Evolutionary conservation across 2,797 vertebrate genomes (phyloP).

Genomic region (Brachymystax lenok): DNA sequence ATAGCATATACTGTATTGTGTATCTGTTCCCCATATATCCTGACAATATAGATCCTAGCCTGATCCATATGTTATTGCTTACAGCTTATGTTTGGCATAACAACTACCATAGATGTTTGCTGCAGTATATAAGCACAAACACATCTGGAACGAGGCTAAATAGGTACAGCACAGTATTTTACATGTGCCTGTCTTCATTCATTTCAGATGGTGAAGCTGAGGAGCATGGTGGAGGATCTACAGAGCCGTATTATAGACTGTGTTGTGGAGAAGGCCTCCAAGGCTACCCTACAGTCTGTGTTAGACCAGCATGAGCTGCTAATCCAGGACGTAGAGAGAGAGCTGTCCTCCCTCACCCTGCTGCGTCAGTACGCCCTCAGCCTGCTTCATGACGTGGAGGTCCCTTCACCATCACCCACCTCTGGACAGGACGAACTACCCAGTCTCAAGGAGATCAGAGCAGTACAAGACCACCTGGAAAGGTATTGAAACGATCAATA

Average conservation of each 20-base stretch:
- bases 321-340: constrained; percentile 81
- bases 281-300: constrained; percentile 82
- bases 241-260: constrained; percentile 82
- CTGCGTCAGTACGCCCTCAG: constrained; percentile 82
- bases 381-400: constrained; percentile 81
- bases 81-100: too few relatives aligned
- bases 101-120: too few relatives aligned
- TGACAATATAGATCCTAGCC: too few relatives aligned
- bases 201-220: constrained; percentile 82
- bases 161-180: background rate
- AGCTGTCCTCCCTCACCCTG: constrained; percentile 79
- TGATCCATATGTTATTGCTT: too few relatives aligned
- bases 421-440: constrained; percentile 78
- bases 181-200: background rate
- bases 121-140: too few relatives aligned
- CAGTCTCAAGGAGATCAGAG: constrained; percentile 83
- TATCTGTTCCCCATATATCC: too few relatives aligned
- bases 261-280: constrained; percentile 86
- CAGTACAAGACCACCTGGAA: constrained; percentile 87
- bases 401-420: constrained; percentile 74
- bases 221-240: constrained; percentile 77
- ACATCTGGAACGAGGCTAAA: too few relatives aligned
- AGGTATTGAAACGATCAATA: constrained; percentile 70
- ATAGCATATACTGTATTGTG: too few relatives aligned
- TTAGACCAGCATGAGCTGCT: constrained; percentile 82